These are phyloP conservation scores for Nephila pilipes DNA, from an alignment of 1,140 invertebrate species.

Conservation along the genomic window DNA sequence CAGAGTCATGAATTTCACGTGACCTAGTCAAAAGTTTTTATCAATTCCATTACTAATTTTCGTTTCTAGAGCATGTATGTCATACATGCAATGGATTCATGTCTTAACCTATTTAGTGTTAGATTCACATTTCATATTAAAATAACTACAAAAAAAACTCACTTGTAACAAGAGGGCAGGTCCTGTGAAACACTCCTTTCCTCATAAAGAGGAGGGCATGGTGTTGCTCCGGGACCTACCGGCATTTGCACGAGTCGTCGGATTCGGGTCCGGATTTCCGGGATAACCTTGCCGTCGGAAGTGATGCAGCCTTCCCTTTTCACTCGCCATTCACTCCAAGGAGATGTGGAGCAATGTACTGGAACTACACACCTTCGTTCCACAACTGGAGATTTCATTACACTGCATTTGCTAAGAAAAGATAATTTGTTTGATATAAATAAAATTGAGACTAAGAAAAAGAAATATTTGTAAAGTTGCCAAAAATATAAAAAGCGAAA, in stretches of 20 bases:
- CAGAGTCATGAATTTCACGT: no score
- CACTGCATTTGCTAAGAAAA: constrained; percentile 23
- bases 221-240: constrained; percentile 81
- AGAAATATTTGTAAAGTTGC: no score
- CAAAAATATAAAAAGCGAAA: no score
- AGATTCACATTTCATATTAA: no score
- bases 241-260: constrained; percentile 81
- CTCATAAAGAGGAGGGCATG: constrained; percentile 82
- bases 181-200: constrained; percentile 80
- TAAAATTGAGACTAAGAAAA: no score
- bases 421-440: background rate
- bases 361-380: constrained; percentile 80
- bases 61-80: no score
- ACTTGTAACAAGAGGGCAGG: constrained; percentile 82
- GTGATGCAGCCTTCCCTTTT: constrained; percentile 81
- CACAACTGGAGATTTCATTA: background rate
- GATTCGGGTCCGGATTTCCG: constrained; percentile 81
- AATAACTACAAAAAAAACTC: no score
- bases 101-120: background rate
- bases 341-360: constrained; percentile 83
- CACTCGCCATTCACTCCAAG: constrained; percentile 84
- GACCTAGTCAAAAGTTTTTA: no score
- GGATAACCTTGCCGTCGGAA: constrained; percentile 79
- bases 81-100: background rate
- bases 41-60: no score